Percentiles rank a stretch among this genome's conserved stretches.
Conservation (phyloP, 2,113 vertebrate species). For the Lycaon pictus region DNA sequence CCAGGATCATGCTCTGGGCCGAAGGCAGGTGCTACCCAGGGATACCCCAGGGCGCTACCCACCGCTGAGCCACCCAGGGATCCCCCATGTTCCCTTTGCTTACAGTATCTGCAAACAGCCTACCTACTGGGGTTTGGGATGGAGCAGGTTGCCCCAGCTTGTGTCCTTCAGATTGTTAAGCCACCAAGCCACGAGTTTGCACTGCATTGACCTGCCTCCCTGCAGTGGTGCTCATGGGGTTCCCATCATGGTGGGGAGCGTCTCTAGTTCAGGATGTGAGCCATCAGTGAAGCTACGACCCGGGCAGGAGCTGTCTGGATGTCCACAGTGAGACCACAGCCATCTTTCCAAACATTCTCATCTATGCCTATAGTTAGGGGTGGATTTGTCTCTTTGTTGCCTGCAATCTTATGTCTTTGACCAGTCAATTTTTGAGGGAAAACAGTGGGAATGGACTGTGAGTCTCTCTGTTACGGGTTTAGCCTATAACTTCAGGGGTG, state of each 20-base stretch:
- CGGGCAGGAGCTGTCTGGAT: neutral
- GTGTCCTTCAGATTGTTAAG: neutral
- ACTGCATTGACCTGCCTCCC: neutral
- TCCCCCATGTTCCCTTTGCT: neutral
- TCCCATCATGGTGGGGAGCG: too few relatives aligned
- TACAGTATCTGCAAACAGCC: neutral
- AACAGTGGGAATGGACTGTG: neutral
- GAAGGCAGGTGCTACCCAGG: too few relatives aligned
- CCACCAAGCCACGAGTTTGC: neutral
- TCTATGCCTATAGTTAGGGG: neutral
- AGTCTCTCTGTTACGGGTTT: neutral
- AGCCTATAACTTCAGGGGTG: too few relatives aligned
- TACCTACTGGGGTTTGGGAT: neutral
- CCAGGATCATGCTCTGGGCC: too few relatives aligned
- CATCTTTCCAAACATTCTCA: neutral
- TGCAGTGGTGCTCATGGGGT: neutral
- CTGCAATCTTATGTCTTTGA: neutral
- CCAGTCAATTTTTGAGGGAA: neutral
- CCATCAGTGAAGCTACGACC: neutral
- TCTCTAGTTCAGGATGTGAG: neutral
- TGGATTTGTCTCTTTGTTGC: neutral
- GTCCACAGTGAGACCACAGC: neutral
- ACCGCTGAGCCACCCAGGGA: neutral
- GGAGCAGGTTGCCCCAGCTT: neutral
- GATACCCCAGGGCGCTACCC: too few relatives aligned